Base-by-base conservation (phyloP, 2,888 invertebrate genomes). In the Drosophila macrospina region DNA sequence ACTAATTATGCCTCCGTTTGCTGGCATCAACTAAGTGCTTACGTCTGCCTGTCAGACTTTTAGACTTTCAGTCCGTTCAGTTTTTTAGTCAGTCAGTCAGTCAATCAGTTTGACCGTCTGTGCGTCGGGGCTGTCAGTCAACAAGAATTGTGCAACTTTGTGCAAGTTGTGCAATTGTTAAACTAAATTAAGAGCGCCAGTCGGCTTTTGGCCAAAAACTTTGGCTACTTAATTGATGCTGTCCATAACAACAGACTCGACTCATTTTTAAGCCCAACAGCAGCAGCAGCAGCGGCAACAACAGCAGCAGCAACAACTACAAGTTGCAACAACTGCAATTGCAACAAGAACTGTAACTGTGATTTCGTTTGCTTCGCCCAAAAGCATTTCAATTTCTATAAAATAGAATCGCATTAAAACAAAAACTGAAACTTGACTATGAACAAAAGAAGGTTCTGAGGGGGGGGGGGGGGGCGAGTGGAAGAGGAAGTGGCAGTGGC, bases 381-480 rank as follows among this genome's bases (percentile, higher is more conserved):
- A 66, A 63, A 59, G 62, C 59, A 69, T 64, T 72, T 63, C 69
- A 62, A 73, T 69, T 69, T 69, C 61, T 62, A 61, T 61, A 59
- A 72, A 72, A 76, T 61, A 41, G 41, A 76, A 72, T 45, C 54
- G 63, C 61, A 68, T 75, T 72, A 48, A 65, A 76, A 69, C 55
- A 72, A 67, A 75, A 69, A 57, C 57, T 44, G 37, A 54, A 54
- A 42, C 56, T 42, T 54, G 52, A 36, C 55, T 59, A 20, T 32
- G 55, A 36, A 54, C 15, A 20, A 16, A n/a, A 28, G 16, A 26
- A 11, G 42, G 8, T n/a, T n/a, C n/a, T n/a, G 30, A 7, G 45
- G 13, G 11, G 2, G 8, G 1, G 20, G 0, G 8, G 16, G 8
- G 24, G 2, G 36, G 13, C 2, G n/a, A 20, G 13, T 15, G 10